Evolutionary conservation across 37 sponge, comb jelly and placozoan genomes (phyloP).

Genomic region (Beroe forskalii): DNA sequence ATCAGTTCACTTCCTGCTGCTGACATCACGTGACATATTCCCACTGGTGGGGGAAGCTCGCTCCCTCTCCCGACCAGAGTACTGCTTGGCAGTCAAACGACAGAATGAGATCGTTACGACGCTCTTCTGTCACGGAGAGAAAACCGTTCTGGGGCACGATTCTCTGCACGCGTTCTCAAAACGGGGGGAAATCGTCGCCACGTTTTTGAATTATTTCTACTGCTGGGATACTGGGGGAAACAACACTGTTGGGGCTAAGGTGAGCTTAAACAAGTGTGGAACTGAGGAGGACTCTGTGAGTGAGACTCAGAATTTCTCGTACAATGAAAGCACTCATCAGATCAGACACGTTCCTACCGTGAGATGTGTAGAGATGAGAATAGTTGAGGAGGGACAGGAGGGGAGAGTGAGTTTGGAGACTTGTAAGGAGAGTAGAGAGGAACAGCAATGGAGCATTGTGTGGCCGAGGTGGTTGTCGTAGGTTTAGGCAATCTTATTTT

Average conservation of each 20-base stretch:
- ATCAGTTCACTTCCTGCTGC: not conserved
- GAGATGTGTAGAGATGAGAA: not conserved
- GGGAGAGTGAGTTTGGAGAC: not conserved
- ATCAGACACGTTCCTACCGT: not conserved
- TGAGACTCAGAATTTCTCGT: not conserved
- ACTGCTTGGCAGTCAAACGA: not conserved
- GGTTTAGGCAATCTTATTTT: too few relatives aligned
- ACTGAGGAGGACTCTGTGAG: not conserved
- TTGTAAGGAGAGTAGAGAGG: not conserved
- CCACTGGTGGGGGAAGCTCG: not conserved
- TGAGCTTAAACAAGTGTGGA: not conserved
- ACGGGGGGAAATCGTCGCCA: not conserved
- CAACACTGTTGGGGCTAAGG: not conserved
- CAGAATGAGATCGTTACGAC: not conserved
- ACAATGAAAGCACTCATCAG: not conserved
- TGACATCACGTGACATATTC: not conserved
- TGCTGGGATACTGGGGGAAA: not conserved
- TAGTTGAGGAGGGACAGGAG: not conserved
- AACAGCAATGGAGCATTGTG: not conserved
- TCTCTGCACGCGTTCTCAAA: not conserved
- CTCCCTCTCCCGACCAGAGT: not conserved
- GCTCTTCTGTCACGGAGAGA: not conserved
- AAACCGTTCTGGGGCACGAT: not conserved
- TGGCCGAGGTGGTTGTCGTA: not conserved
- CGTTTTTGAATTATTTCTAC: not conserved